A percentile compares a stretch with the other conserved stretches of the same genome.
Evolutionary conservation across 2,797 vertebrate genomes (phyloP).

Genomic region (Urophycis tenuis): DNA sequence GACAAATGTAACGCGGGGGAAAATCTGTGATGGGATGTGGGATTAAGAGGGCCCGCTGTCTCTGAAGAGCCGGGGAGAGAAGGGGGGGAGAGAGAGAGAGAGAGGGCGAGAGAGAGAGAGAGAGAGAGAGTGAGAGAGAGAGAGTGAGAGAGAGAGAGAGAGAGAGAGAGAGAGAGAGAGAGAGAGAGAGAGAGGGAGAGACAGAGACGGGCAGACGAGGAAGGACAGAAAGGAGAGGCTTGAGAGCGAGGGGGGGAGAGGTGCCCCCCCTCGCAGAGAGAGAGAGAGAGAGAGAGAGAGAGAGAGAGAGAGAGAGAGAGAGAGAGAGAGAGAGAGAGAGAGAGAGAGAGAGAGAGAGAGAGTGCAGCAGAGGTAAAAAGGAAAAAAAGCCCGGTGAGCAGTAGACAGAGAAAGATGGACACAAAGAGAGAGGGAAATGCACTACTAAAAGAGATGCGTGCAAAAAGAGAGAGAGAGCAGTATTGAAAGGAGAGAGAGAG

Average conservation of each 20-base stretch:
- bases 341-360: constrained; percentile 42
- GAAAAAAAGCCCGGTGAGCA: neutral
- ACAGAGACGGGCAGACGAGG: neutral
- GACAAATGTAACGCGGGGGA: constrained; percentile 63
- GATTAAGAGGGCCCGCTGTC: constrained; percentile 60
- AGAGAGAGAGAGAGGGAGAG: neutral
- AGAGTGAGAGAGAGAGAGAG: constrained; percentile 49
- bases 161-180: neutral
- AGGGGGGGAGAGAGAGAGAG: constrained; percentile 24
- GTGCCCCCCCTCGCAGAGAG: no score
- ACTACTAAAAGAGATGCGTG: constrained; percentile 10
- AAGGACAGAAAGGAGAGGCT: constrained; percentile 40
- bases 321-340: no score
- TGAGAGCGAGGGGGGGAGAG: no score
- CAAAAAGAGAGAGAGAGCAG: constrained; percentile 46
- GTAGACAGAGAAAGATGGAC: constrained; percentile 51
- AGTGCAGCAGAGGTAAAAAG: constrained; percentile 44
- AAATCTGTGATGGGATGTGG: constrained; percentile 66
- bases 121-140: constrained; percentile 55
- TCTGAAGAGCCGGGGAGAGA: constrained; percentile 53
- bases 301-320: neutral
- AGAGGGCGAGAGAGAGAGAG: constrained; percentile 27
- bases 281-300: constrained; percentile 31
- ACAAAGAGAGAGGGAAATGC: constrained; percentile 27
- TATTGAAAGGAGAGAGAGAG: constrained; percentile 18